These are phyloP conservation scores for Otolemur garnettii DNA, from an alignment of 2,113 vertebrate species.

Conservation along the genomic window DNA sequence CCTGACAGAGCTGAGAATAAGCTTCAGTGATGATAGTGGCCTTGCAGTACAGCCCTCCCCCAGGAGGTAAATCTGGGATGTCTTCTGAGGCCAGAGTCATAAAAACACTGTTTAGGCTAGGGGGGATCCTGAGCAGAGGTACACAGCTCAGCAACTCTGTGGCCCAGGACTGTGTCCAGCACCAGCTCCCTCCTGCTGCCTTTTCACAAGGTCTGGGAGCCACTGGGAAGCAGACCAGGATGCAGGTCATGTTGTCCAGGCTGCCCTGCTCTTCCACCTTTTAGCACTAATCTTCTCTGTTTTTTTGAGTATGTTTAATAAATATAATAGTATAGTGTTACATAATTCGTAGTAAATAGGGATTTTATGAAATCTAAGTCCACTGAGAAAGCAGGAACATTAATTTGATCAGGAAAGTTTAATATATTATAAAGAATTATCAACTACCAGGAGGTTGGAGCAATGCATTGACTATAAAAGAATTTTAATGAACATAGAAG, in stretches of 20 bases:
- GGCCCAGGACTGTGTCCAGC: slow-evolving; percentile 86
- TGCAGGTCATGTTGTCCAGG: slow-evolving; percentile 92
- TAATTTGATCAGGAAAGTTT: neutral
- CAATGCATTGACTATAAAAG: neutral
- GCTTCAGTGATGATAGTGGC: slow-evolving; percentile 55
- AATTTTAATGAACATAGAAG: neutral
- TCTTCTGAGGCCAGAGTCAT: slow-evolving; percentile 88
- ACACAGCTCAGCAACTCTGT: slow-evolving; percentile 90
- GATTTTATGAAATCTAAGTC: neutral
- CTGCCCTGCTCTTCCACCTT: slow-evolving; percentile 86
- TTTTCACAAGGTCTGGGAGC: slow-evolving; percentile 88
- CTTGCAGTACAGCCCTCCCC: slow-evolving; percentile 91
- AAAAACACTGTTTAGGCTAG: slow-evolving; percentile 88
- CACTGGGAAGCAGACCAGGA: slow-evolving; percentile 90
- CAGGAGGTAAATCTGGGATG: slow-evolving; percentile 89
- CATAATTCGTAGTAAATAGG: neutral
- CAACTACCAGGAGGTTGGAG: neutral
- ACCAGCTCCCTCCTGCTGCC: slow-evolving; percentile 87
- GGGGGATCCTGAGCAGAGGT: slow-evolving; percentile 83
- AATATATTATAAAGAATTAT: neutral
- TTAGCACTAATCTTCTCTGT: neutral
- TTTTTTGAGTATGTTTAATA: neutral
- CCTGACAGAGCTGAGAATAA: slow-evolving; percentile 40
- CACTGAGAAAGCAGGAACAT: neutral
- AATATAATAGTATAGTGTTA: neutral